Percentiles rank a stretch among this genome's conserved stretches.
Evolutionary conservation across 2,888 invertebrate genomes (phyloP).

Genomic region (Synanthedon formicaeformis): DNA sequence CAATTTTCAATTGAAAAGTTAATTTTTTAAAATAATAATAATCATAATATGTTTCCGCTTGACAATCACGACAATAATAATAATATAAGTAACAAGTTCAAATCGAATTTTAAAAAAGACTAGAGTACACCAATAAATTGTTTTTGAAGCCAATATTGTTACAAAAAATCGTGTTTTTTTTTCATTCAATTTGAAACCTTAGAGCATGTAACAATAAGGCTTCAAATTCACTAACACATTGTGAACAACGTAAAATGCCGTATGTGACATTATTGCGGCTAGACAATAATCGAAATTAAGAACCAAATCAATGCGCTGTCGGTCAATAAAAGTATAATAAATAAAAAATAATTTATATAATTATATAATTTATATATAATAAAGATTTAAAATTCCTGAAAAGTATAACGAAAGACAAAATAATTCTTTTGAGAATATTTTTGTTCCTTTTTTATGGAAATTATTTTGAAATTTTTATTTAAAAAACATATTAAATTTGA

Average conservation of each 20-base stretch:
- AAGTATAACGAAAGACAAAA: too few species aligned
- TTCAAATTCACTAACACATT: conserved; percentile 32
- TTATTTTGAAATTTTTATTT: too few species aligned
- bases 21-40: background rate
- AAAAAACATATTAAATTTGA: too few species aligned
- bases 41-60: too few species aligned
- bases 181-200: background rate
- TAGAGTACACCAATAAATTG: conserved; percentile 57
- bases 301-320: conserved; percentile 40
- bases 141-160: conserved; percentile 9
- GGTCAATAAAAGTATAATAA: conserved; percentile 11
- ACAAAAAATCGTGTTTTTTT: background rate
- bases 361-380: too few species aligned
- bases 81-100: conserved; percentile 9
- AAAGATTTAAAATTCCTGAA: too few species aligned
- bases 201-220: conserved; percentile 1
- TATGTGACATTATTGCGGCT: conserved; percentile 54
- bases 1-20: background rate
- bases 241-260: conserved; percentile 27
- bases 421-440: too few species aligned
- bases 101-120: conserved; percentile 43
- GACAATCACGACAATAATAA: conserved; percentile 19
- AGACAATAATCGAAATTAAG: conserved; percentile 32
- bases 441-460: too few species aligned
- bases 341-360: too few species aligned